A percentile compares a stretch with the other conserved stretches of the same genome.
These are phyloP conservation scores for Hydra vulgaris DNA, from an alignment of 30 jellyfish, hydroid and myxozoan species.

Conservation along the genomic window DNA sequence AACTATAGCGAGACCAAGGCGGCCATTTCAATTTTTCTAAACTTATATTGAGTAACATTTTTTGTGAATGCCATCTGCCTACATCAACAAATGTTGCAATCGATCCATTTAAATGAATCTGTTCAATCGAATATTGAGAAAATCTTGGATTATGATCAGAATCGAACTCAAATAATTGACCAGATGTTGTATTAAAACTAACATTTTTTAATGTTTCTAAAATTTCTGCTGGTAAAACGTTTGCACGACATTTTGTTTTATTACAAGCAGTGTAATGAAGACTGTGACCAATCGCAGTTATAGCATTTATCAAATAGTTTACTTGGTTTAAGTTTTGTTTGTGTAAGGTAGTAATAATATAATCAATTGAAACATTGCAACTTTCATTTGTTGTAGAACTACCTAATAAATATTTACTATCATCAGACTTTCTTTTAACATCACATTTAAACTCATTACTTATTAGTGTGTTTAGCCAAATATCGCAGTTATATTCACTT, in stretches of 20 bases:
- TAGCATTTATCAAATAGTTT: constrained; percentile 27
- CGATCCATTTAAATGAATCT: constrained; percentile 26
- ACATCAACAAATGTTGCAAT: constrained; percentile 20
- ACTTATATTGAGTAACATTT: constrained; percentile 13
- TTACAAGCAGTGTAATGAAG: not conserved
- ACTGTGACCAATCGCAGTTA: constrained; percentile 8
- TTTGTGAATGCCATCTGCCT: constrained; percentile 46
- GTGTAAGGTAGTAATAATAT: not conserved
- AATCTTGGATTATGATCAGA: constrained; percentile 44
- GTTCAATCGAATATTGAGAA: constrained; percentile 61
- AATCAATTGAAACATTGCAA: constrained; percentile 4
- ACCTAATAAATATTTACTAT: not conserved
- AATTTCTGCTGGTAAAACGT: constrained; percentile 10
- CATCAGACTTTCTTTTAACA: not conserved
- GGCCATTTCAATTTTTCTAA: constrained; percentile 47
- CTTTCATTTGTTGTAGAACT: not conserved
- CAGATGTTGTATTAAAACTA: constrained; percentile 35
- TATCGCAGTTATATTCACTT: constrained; percentile 36
- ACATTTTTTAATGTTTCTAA: constrained; percentile 28
- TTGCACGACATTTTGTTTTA: not conserved
- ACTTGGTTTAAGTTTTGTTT: constrained; percentile 17
- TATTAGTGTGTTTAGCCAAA: constrained; percentile 51
- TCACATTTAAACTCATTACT: constrained; percentile 23
- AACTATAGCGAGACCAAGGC: not conserved
- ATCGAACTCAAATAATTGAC: constrained; percentile 41